Base-by-base conservation (phyloP, 2,797 vertebrate genomes). In the Oreochromis mossambicus region DNA sequence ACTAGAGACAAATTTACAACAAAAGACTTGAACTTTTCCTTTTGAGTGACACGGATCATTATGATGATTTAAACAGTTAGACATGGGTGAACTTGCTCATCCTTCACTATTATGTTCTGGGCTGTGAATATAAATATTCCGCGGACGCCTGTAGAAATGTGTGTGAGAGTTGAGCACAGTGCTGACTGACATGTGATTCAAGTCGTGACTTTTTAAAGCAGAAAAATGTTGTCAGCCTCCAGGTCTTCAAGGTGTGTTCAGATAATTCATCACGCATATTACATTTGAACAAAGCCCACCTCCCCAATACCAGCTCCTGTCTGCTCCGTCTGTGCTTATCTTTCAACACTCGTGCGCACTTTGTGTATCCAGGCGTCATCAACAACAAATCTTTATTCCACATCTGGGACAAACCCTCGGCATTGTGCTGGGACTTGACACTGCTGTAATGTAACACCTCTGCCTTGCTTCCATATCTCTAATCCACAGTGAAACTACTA, bases 361-460 rank as follows among this genome's bases (percentile, higher is more conserved):
- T 77, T 14, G 63, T 76, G 48, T 29, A 68, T 82, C 61, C 43
- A 48, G 83, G 80, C 84, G 21, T 84, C 90, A 10, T 38, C n/a
- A 34, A 66, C 83, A 43, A 66, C 80, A 88, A 90, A 92, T 91
- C 93, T 92, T 34, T 5, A 7, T 76, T 84, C 77, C 83, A 81
- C 89, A 93, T 94, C 91, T 88, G 84, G 77, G 83, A 83, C 86
- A 21, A 79, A 61, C 77, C n/a, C 46, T 81, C 66, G 2, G 79
- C 86, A 26, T 81, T 94, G 82, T 87, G 90, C 88, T 9, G 81
- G 50, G 87, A 91, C 90, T 86, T 77, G 86, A 89, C 80, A 86
- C 82, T 14, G 75, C 80, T 80, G 92, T 87, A 93, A 95, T 83
- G 83, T 3, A 75, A 94, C 86, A 87, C 91, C 81, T 68, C 13